Evolutionary conservation across 2,113 vertebrate species (phyloP).

Genomic region (Heptranchias perlo): DNA sequence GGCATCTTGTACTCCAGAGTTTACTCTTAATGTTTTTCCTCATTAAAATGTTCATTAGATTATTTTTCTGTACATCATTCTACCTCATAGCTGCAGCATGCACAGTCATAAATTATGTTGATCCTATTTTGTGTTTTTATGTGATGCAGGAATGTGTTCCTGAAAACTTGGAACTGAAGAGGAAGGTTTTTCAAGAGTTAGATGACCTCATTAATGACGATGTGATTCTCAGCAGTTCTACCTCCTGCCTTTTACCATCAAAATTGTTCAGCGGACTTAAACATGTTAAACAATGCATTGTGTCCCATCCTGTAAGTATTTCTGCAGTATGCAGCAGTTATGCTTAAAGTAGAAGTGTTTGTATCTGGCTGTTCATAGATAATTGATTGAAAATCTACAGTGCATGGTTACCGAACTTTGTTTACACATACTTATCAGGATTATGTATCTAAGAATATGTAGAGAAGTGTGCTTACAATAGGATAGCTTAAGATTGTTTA

Average conservation of each 20-base stretch:
- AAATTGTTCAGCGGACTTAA: slow-evolving; percentile 72
- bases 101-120: neutral
- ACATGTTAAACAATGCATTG: slow-evolving; percentile 75
- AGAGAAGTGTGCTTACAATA: neutral
- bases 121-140: slow-evolving; percentile 40
- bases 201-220: slow-evolving; percentile 64
- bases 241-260: slow-evolving; percentile 84
- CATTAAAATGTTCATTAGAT: neutral
- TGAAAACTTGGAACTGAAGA: slow-evolving; percentile 80
- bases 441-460: neutral
- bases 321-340: neutral
- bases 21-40: neutral
- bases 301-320: slow-evolving; percentile 87
- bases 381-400: neutral
- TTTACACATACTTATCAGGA: neutral
- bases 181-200: slow-evolving; percentile 72
- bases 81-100: neutral
- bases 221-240: slow-evolving; percentile 84
- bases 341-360: neutral
- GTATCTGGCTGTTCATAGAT: neutral
- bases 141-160: slow-evolving; percentile 80
- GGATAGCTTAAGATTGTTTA: neutral
- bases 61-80: neutral
- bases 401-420: neutral
- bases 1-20: neutral